phyloP scores from a whole-genome alignment of 2,888 invertebrate species.

The Dilophus febrilis region DNA sequence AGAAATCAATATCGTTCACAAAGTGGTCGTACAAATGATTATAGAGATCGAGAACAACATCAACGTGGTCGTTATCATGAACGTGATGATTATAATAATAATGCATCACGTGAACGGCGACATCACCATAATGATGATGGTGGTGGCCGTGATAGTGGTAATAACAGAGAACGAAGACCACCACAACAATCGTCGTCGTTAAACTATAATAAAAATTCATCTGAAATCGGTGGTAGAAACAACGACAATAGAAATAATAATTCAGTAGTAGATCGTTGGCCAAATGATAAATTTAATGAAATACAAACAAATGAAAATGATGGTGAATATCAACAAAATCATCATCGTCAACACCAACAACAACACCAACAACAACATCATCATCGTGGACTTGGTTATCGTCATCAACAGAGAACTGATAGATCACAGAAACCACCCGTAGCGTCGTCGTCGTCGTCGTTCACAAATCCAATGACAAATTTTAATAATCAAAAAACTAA shows the following conservation, averaged over 20 bases:
- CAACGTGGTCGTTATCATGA: too few species aligned
- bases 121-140: neutral
- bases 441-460: neutral
- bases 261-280: slow-evolving; percentile 15
- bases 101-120: neutral
- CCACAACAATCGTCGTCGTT: neutral
- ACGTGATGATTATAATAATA: neutral
- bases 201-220: too few species aligned
- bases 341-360: neutral
- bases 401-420: neutral
- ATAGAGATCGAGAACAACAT: too few species aligned
- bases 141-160: neutral
- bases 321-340: neutral
- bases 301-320: slow-evolving; percentile 6
- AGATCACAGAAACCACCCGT: neutral
- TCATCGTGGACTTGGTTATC: neutral
- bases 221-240: too few species aligned
- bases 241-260: neutral
- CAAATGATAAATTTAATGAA: slow-evolving; percentile 19
- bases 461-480: slow-evolving; percentile 6
- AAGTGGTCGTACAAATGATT: too few species aligned
- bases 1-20: too few species aligned
- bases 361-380: too few species aligned
- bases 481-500: slow-evolving; percentile 6
- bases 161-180: too few species aligned